phyloP scores from a whole-genome alignment of 1,140 invertebrate genomes.

The Ylistrum balloti region DNA sequence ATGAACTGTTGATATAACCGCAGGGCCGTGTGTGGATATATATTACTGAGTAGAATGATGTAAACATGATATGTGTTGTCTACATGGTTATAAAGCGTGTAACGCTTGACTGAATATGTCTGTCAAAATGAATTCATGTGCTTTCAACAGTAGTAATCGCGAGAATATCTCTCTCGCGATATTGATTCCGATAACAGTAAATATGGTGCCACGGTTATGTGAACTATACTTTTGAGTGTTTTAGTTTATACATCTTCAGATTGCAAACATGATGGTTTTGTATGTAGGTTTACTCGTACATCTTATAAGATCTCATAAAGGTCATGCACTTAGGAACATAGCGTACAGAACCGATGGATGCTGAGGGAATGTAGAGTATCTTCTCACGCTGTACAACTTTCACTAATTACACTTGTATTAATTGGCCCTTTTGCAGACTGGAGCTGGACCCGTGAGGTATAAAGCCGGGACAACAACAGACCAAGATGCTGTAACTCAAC shows the following conservation, averaged over 20 bases:
- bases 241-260: too few species aligned
- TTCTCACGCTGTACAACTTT: constrained; percentile 1
- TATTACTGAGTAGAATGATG: too few species aligned
- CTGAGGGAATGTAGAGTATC: neutral
- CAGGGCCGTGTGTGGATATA: too few species aligned
- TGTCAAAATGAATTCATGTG: too few species aligned
- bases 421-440: constrained; percentile 6
- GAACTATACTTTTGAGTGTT: too few species aligned
- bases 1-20: too few species aligned
- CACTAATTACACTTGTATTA: constrained; percentile 7
- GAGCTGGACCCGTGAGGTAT: constrained; percentile 7
- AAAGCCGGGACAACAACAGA: constrained; percentile 3
- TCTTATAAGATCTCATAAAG: neutral
- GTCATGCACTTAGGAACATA: neutral
- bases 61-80: too few species aligned
- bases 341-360: neutral
- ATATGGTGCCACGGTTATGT: too few species aligned
- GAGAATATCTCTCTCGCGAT: neutral
- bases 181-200: neutral
- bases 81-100: too few species aligned
- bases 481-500: neutral
- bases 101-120: too few species aligned
- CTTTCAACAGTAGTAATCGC: neutral
- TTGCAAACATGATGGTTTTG: too few species aligned
- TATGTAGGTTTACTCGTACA: neutral